Evolutionary conservation across 2,113 vertebrate species (phyloP).

Genomic region (Canis aureus): DNA sequence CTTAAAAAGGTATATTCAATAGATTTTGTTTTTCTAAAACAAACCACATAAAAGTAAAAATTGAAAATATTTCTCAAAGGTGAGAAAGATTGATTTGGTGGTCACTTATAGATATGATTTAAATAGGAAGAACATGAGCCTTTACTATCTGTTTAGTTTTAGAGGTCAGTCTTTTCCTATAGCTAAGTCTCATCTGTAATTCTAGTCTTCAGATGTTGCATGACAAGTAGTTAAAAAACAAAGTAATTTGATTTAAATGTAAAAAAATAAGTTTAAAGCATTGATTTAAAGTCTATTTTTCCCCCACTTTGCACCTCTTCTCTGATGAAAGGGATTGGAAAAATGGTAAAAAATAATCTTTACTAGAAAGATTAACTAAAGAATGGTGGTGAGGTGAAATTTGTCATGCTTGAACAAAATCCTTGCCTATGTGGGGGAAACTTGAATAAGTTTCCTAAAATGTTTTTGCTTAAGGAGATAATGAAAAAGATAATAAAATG

Average conservation of each 20-base stretch:
- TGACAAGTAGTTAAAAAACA: background rate
- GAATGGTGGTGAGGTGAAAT: background rate
- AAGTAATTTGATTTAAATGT: background rate
- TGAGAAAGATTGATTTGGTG: background rate
- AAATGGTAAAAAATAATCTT: background rate
- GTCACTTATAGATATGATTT: background rate
- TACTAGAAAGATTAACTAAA: constrained; percentile 18
- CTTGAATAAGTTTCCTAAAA: constrained; percentile 1
- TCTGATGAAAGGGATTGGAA: constrained; percentile 22
- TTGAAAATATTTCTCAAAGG: background rate
- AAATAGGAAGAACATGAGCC: background rate
- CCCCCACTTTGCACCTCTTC: background rate
- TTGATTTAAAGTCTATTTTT: background rate
- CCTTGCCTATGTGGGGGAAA: background rate
- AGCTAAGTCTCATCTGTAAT: background rate
- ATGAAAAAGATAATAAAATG: constrained; percentile 56
- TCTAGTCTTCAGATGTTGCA: background rate
- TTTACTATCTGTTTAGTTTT: background rate
- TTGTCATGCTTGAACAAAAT: constrained; percentile 25
- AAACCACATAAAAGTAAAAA: constrained; percentile 2
- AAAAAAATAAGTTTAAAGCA: constrained; percentile 5
- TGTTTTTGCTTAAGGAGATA: constrained; percentile 49
- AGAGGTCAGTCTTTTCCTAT: background rate
- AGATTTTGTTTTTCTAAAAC: background rate
- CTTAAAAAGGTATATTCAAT: background rate